Evolutionary conservation across 2,888 invertebrate genomes (phyloP), one percentile per base, ranked within the genome.

Genomic region (Heliconius hortense): DNA sequence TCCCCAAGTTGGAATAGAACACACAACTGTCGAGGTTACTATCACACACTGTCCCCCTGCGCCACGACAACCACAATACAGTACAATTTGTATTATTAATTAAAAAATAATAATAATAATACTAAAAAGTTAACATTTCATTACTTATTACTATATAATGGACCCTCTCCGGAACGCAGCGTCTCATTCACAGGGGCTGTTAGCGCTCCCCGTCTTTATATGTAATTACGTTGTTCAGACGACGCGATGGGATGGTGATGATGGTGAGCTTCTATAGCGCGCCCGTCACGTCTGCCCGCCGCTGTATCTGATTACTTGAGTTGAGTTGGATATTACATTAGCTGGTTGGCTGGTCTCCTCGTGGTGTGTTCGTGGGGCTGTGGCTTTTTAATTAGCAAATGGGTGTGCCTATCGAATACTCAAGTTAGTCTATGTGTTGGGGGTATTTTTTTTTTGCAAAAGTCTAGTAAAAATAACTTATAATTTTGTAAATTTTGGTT

Each of bases 211-310:
- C 72, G 73, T 72, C 72, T 74, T 78, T 69, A 74, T 28, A 59
- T 63, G 68, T 76, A 76, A 78, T 78, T 78, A 72, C 74, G 72
- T 74, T 78, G 76, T 78, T 78, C 78, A 78, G 78, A 78, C 77
- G 73, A 70, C 74, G 59, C 72, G 68, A 76, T 66, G 48, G 63
- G 60, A 53, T 62, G 76, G 48, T 48, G 18, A 78, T 73, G 62
- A 67, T 73, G 68, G 66, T 70, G 39, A 64, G 39, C 67, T 67
- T 26, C 26, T 70, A 67, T 69, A 66, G 70, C 48, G 70, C 67
- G 48, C 75, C 53, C 35, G 60, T 62, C 60, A 70, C 68, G 72
- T 75, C 66, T 77, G 69, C 63, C n/a, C 69, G 62, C 35, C 35
- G 53, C 48, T 26, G 43, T 43, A 73, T 62, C 71, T 77, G 53